Evolutionary conservation across 2,113 vertebrate species (phyloP).

Genomic region (Lycaon pictus): DNA sequence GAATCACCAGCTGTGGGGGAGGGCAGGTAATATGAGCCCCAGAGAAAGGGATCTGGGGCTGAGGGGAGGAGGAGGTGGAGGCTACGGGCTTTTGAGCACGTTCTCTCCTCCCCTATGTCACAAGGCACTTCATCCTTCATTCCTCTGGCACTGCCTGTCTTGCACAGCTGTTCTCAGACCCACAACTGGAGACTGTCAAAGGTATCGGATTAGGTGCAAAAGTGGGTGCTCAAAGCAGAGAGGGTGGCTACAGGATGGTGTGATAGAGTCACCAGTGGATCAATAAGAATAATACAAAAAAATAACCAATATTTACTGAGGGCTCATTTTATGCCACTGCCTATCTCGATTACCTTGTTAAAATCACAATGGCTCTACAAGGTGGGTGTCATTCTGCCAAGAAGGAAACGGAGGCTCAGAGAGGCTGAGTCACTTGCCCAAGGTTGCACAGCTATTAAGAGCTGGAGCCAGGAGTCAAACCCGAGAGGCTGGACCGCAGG

Average conservation of each 20-base stretch:
- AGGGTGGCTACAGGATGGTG: background rate
- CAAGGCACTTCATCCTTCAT: constrained; percentile 55
- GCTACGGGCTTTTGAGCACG: background rate
- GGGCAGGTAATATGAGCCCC: constrained; percentile 49
- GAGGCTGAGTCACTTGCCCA: background rate
- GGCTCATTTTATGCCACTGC: background rate
- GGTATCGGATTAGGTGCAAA: background rate
- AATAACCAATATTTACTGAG: background rate
- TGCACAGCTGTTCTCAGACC: constrained; percentile 36
- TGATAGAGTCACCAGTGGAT: background rate
- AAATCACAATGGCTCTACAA: background rate
- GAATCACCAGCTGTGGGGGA: background rate
- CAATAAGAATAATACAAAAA: background rate
- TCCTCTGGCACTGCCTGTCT: background rate
- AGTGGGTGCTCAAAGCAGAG: background rate
- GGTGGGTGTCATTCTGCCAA: background rate
- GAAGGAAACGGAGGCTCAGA: constrained; percentile 32
- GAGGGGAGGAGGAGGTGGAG: background rate
- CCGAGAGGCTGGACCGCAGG: background rate
- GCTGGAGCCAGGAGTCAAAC: background rate
- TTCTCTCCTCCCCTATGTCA: constrained; percentile 24
- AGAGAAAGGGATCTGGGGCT: constrained; percentile 41
- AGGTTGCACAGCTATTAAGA: background rate
- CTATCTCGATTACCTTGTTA: background rate
- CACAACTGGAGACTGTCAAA: background rate